Percentiles rank a stretch among this genome's conserved stretches.
Evolutionary conservation across 2,113 vertebrate genomes (phyloP).

Genomic region (Vombatus ursinus): DNA sequence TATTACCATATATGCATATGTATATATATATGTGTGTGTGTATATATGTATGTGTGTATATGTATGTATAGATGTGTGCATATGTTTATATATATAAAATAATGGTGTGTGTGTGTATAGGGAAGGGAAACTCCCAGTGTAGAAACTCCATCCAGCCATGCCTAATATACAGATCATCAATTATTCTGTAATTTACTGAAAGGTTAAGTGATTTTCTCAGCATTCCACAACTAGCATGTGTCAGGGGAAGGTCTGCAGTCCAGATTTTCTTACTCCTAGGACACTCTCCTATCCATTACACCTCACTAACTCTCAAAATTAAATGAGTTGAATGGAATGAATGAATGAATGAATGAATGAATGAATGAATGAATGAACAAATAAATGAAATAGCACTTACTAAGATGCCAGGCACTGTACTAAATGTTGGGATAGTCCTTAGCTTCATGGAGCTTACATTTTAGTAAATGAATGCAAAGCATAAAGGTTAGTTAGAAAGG

Average conservation of each 20-base stretch:
- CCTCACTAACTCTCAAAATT: background rate
- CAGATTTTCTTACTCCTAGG: background rate
- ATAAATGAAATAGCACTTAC: too few species aligned
- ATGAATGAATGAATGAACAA: too few species aligned
- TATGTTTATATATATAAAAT: too few species aligned
- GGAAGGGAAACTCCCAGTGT: background rate
- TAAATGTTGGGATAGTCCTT: background rate
- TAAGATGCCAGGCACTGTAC: background rate
- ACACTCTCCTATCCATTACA: background rate
- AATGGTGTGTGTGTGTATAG: too few species aligned
- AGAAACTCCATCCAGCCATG: background rate
- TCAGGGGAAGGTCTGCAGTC: background rate
- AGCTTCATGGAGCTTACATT: background rate
- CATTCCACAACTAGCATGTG: background rate
- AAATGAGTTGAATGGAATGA: background rate
- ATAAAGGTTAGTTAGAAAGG: background rate
- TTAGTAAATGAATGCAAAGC: background rate
- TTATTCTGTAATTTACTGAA: background rate
- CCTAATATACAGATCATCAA: background rate
- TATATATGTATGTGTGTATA: too few species aligned
- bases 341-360: too few species aligned
- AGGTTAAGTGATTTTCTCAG: background rate
- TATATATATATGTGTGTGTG: too few species aligned
- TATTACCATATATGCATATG: background rate
- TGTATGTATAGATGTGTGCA: too few species aligned